These are phyloP conservation scores for Drosophila flavopinicola DNA, from an alignment of 2,888 invertebrate species.

Conservation along the genomic window DNA sequence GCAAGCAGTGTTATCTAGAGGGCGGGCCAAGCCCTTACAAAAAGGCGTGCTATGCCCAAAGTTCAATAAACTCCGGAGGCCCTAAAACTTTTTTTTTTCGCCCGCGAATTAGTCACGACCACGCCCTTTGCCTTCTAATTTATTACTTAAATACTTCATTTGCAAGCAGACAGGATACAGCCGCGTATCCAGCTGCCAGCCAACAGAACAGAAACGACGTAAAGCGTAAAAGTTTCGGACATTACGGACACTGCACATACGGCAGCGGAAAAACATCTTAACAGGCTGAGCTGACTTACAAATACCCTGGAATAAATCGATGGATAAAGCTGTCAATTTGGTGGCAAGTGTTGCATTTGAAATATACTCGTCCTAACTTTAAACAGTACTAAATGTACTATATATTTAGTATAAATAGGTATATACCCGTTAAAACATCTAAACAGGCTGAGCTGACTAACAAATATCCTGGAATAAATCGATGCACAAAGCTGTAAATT, in stretches of 20 bases:
- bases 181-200: constrained; percentile 22
- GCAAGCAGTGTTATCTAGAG: constrained; percentile 5
- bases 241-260: constrained; percentile 2
- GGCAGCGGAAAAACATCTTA: neutral
- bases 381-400: too few relatives aligned
- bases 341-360: too few relatives aligned
- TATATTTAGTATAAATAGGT: too few relatives aligned
- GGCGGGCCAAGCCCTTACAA: constrained; percentile 19
- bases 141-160: constrained; percentile 69
- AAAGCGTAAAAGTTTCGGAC: constrained; percentile 28
- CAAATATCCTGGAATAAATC: constrained; percentile 9
- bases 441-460: too few relatives aligned
- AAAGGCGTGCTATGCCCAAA: constrained; percentile 23
- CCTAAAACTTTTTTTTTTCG: constrained; percentile 22
- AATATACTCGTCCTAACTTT: too few relatives aligned
- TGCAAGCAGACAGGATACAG: constrained; percentile 32
- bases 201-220: constrained; percentile 1
- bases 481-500: too few relatives aligned
- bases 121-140: constrained; percentile 67
- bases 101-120: constrained; percentile 55
- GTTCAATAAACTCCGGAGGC: constrained; percentile 31
- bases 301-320: constrained; percentile 12
- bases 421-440: too few relatives aligned
- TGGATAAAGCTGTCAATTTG: too few relatives aligned
- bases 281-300: neutral